Conservation (phyloP, 2,888 invertebrate species). For the Steinernema hermaphroditum region DNA sequence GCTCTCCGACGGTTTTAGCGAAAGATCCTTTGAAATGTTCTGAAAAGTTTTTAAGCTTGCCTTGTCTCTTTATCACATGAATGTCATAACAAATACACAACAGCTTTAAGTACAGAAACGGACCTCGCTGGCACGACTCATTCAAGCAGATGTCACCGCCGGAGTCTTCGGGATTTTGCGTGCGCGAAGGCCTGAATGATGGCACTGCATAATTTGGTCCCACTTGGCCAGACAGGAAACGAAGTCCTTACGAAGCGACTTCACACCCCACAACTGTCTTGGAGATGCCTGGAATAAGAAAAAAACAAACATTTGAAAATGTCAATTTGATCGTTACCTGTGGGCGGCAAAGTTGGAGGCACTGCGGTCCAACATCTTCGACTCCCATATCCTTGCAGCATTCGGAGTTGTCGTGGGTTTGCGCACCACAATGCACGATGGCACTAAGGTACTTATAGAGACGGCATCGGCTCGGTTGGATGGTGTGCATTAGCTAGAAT, state of each 20-base stretch:
- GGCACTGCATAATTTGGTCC: conserved; percentile 65
- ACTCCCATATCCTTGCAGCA: conserved; percentile 61
- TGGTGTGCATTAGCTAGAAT: conserved; percentile 64
- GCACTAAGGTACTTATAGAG: conserved; percentile 64
- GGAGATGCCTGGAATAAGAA: conserved; percentile 57
- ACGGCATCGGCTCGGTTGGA: conserved; percentile 64
- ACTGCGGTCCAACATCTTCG: conserved; percentile 60
- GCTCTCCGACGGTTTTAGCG: no score
- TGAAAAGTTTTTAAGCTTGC: not conserved
- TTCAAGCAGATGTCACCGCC: not conserved
- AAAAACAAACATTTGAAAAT: not conserved
- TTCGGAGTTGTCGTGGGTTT: conserved; percentile 65
- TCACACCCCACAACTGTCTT: conserved; percentile 62
- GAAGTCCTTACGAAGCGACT: conserved; percentile 63
- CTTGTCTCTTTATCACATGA: not conserved
- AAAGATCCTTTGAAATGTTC: no score
- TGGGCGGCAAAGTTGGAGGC: conserved; percentile 61
- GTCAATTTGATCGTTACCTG: conserved; percentile 44
- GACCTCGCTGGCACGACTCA: not conserved
- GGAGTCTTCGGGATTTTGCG: conserved; percentile 55
- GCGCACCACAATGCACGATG: conserved; percentile 64
- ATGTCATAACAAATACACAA: conserved; percentile 21
- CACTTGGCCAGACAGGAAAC: conserved; percentile 64
- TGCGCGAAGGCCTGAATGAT: conserved; percentile 63
- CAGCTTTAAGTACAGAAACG: conserved; percentile 25